phyloP scores from a whole-genome alignment of 64 coral and sea anemone genomes.

The Porites australiensis region DNA sequence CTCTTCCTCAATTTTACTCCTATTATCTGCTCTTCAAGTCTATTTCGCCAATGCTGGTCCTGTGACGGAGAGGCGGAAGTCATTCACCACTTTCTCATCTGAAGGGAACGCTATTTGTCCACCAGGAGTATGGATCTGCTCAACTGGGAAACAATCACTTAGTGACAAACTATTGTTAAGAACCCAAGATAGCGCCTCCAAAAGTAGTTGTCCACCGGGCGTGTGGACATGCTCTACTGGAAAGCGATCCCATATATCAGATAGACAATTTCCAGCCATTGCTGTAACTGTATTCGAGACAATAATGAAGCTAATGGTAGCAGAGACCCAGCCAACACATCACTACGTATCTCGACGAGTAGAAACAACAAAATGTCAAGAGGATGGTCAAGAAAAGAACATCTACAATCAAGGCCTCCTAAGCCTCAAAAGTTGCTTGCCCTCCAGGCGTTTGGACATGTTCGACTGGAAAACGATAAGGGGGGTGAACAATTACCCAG shows the following conservation, averaged over 20 bases:
- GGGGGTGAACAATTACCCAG: neutral
- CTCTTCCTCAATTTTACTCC: too few species aligned
- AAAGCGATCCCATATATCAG: neutral
- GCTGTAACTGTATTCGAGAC: too few species aligned
- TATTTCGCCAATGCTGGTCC: too few species aligned
- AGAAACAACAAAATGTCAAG: too few species aligned
- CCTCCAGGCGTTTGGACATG: neutral
- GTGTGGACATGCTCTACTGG: neutral
- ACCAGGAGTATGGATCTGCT: neutral
- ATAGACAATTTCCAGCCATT: neutral
- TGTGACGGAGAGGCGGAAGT: neutral
- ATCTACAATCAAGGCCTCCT: neutral
- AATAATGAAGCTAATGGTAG: too few species aligned
- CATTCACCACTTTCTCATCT: too few species aligned
- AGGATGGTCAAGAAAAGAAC: too few species aligned
- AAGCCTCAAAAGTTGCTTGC: neutral
- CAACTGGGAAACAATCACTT: neutral
- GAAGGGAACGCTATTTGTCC: neutral
- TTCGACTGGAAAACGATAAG: neutral
- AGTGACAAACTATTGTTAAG: neutral
- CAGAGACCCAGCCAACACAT: too few species aligned
- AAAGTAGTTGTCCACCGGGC: neutral
- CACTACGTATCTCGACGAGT: neutral
- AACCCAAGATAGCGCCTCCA: neutral
- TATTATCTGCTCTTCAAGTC: too few species aligned